Conservation (phyloP, 2,797 vertebrate genomes). For the Menidia menidia region DNA sequence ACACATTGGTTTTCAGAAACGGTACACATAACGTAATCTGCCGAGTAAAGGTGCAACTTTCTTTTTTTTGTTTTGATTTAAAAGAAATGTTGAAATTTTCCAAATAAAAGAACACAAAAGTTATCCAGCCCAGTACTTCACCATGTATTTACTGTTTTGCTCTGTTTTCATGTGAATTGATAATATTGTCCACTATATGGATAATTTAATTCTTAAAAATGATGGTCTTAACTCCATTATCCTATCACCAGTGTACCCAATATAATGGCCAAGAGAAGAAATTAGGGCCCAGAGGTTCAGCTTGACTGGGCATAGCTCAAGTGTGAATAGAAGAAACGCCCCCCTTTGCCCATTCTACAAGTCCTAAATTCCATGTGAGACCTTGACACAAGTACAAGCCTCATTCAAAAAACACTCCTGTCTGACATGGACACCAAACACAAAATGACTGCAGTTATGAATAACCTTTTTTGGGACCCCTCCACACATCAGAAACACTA, state of each 20-base stretch:
- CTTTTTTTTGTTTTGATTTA: neutral
- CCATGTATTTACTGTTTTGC: conserved; percentile 66
- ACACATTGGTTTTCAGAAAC: conserved; percentile 11
- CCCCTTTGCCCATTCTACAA: conserved; percentile 75
- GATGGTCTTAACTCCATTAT: conserved; percentile 80
- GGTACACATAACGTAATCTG: conserved; percentile 5
- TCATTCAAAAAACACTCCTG: conserved; percentile 46
- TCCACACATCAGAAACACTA: conserved; percentile 45
- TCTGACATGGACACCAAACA: conserved; percentile 49
- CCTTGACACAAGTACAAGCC: conserved; percentile 46
- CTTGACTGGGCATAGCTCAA: conserved; percentile 84
- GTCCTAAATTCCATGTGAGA: conserved; percentile 59
- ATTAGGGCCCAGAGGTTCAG: conserved; percentile 76
- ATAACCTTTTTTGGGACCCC: conserved; percentile 60
- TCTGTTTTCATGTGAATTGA: conserved; percentile 64
- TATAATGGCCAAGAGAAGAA: conserved; percentile 63
- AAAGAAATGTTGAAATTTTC: conserved; percentile 63
- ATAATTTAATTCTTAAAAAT: conserved; percentile 77
- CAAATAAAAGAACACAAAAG: conserved; percentile 53
- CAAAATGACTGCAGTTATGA: conserved; percentile 72
- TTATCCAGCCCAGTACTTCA: conserved; percentile 68
- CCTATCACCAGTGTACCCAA: conserved; percentile 63
- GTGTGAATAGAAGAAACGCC: conserved; percentile 82
- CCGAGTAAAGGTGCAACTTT: conserved; percentile 37
- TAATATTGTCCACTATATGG: conserved; percentile 71